A percentile compares a stretch with the other conserved stretches of the same genome.
phyloP scores from a whole-genome alignment of 1,140 invertebrate genomes.

The Apolygus lucorum region DNA sequence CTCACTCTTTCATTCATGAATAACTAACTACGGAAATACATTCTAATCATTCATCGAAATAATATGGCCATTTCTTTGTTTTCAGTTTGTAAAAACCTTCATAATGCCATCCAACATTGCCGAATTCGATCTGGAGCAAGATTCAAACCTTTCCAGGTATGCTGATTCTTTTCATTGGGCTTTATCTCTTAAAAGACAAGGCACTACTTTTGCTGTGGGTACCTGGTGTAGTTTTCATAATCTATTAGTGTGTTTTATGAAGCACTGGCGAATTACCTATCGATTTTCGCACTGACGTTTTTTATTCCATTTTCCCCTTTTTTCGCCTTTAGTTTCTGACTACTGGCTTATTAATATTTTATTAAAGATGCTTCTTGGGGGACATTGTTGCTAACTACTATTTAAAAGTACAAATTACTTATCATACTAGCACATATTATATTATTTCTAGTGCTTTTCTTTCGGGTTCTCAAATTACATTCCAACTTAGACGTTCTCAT shows the following conservation, averaged over 20 bases:
- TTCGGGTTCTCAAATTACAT: too few relatives aligned
- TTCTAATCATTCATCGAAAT: too few relatives aligned
- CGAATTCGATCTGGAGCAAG: slow-evolving; percentile 2
- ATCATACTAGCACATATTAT: too few relatives aligned
- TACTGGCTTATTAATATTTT: background rate
- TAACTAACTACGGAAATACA: too few relatives aligned
- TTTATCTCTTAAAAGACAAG: background rate
- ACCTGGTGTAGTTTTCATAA: background rate
- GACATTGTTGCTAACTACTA: too few relatives aligned
- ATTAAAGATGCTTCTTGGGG: too few relatives aligned
- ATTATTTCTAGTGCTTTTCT: too few relatives aligned
- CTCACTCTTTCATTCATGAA: background rate
- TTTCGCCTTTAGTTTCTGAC: background rate
- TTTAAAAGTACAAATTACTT: too few relatives aligned
- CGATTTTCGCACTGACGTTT: background rate
- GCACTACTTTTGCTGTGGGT: background rate
- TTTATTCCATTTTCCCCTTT: background rate
- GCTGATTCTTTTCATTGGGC: background rate
- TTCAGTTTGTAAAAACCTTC: background rate
- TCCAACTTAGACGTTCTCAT: too few relatives aligned
- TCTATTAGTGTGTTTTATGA: too few relatives aligned
- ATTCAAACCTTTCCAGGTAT: background rate
- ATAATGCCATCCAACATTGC: background rate
- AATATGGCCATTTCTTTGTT: background rate
- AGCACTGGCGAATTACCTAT: too few relatives aligned